Conservation (phyloP, 1,140 invertebrate genomes). For the Cryptotermes secundus region DNA sequence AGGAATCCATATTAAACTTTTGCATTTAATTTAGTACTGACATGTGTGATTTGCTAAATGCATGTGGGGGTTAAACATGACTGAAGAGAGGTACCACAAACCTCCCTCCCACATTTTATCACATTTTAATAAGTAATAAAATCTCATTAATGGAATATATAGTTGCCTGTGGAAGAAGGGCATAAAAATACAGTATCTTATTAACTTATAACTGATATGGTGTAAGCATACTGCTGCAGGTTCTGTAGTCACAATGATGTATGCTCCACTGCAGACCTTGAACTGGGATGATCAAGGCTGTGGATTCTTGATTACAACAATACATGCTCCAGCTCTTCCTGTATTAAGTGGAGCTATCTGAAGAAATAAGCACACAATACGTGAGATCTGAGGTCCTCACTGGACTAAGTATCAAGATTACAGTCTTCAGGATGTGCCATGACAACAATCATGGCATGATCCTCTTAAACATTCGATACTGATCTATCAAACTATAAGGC, state of each 20-base stretch:
- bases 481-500: no score
- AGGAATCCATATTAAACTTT: not conserved
- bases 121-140: no score
- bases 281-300: not conserved
- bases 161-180: not conserved
- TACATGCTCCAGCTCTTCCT: constrained; percentile 81
- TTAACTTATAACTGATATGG: not conserved
- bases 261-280: not conserved
- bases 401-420: no score
- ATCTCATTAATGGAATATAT: no score
- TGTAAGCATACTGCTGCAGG: not conserved
- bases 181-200: not conserved
- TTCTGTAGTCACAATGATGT: not conserved
- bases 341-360: constrained; percentile 72
- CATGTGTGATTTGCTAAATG: not conserved
- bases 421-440: no score
- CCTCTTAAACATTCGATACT: no score
- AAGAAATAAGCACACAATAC: constrained; percentile 22
- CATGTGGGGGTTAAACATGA: not conserved
- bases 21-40: not conserved
- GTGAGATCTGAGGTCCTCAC: no score
- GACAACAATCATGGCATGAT: no score
- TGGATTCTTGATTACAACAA: constrained; percentile 59
- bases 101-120: no score
- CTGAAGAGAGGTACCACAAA: no score